Conservation (phyloP, 2,113 vertebrate species). For the Euleptes europaea region DNA sequence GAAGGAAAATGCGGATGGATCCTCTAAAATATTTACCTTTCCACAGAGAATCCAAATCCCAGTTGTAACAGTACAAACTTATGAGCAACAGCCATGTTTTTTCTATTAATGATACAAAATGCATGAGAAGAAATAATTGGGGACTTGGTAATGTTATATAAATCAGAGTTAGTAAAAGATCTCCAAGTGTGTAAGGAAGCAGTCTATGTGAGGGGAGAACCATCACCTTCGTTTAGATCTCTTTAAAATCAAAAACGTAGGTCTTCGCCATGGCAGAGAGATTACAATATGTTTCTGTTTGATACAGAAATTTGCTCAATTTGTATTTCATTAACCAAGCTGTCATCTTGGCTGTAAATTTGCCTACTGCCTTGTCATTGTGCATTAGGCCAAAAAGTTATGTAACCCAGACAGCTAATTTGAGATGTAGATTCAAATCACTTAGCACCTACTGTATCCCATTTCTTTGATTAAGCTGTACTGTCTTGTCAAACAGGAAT, state of each 20-base stretch:
- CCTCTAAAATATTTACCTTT: background rate
- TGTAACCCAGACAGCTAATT: background rate
- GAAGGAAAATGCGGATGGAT: background rate
- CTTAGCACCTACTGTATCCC: background rate
- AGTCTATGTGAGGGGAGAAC: background rate
- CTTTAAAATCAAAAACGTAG: background rate
- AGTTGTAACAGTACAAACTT: background rate
- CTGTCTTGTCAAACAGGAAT: conserved; percentile 5
- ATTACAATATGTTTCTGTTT: background rate
- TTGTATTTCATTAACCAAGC: background rate
- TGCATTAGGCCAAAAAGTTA: background rate
- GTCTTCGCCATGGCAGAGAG: background rate
- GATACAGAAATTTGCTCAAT: background rate
- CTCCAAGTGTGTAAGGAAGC: background rate
- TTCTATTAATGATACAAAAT: background rate
- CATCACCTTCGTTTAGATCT: background rate
- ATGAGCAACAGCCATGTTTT: background rate
- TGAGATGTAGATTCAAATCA: conserved; percentile 11
- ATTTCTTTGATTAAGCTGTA: conserved; percentile 5
- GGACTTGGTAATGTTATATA: background rate
- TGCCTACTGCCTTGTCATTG: background rate
- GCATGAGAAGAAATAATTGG: background rate
- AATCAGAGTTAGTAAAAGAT: background rate
- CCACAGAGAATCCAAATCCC: background rate
- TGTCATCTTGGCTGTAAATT: background rate